Evolutionary conservation across 2,113 vertebrate species (phyloP).

Genomic region (Clupea harengus): DNA sequence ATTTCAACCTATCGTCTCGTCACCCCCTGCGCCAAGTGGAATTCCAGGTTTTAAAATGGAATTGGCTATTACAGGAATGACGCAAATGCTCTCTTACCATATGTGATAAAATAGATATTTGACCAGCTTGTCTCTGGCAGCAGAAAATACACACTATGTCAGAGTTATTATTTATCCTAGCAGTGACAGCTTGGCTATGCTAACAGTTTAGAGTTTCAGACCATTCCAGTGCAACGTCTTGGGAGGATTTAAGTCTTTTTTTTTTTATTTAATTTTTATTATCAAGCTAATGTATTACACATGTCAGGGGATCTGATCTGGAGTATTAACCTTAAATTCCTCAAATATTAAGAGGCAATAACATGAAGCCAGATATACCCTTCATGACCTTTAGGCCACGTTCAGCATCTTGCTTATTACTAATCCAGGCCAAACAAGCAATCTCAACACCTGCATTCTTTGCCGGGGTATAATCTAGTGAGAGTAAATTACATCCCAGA

Average conservation of each 20-base stretch:
- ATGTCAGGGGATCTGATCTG: not conserved
- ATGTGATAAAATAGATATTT: not conserved
- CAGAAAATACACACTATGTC: not conserved
- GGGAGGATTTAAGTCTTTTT: not conserved
- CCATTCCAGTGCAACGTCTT: not conserved
- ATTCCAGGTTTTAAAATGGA: slow-evolving; percentile 9
- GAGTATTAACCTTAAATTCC: not conserved
- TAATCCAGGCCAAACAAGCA: not conserved
- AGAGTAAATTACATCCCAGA: not conserved
- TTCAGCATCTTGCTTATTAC: not conserved
- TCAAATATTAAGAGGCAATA: not conserved
- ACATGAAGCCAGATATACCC: not conserved
- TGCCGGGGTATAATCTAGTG: not conserved
- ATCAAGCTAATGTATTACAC: not conserved
- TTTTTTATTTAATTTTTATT: not conserved
- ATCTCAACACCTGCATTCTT: not conserved
- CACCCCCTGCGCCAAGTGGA: not conserved
- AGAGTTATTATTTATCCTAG: not conserved
- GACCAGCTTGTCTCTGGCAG: slow-evolving; percentile 5
- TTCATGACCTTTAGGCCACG: not conserved
- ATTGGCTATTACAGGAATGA: not conserved
- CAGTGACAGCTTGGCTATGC: not conserved
- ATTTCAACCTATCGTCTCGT: not conserved
- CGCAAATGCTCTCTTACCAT: not conserved
- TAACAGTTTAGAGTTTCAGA: not conserved